phyloP scores from a whole-genome alignment of 2,113 vertebrate species.

The Zosterops pallidus region DNA sequence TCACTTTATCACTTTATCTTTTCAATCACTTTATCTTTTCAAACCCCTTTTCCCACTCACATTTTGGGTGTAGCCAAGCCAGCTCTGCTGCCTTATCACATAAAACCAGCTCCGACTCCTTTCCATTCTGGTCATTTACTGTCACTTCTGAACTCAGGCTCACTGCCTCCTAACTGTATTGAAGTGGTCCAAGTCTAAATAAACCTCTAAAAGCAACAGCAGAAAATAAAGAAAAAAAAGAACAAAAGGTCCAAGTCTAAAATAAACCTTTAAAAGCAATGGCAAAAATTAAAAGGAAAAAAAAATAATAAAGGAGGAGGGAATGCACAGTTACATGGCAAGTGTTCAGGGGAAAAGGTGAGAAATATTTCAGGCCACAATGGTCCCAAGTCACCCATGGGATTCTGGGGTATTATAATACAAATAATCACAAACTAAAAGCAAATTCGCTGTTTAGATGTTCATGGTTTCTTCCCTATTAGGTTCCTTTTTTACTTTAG shows the following conservation, averaged over 20 bases:
- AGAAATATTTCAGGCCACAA: background rate
- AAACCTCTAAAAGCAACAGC: no score
- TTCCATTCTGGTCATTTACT: background rate
- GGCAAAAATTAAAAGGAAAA: background rate
- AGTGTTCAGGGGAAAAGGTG: background rate
- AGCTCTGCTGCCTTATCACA: background rate
- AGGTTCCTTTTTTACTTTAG: background rate
- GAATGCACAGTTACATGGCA: background rate
- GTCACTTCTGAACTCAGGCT: background rate
- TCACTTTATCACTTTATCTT: no score
- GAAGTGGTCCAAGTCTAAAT: background rate
- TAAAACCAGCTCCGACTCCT: background rate
- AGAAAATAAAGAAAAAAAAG: no score
- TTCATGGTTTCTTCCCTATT: background rate
- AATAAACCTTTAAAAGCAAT: background rate
- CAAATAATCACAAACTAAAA: background rate
- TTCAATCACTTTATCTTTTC: background rate
- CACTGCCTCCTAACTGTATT: background rate
- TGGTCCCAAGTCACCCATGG: no score
- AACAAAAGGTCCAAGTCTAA: no score
- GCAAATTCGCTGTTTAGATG: background rate
- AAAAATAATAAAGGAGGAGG: no score
- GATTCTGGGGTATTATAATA: background rate
- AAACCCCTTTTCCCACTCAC: background rate
- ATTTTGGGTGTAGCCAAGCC: background rate